These are phyloP conservation scores for Macrosiphum euphorbiae DNA, from an alignment of 2,888 invertebrate species.

Conservation along the genomic window DNA sequence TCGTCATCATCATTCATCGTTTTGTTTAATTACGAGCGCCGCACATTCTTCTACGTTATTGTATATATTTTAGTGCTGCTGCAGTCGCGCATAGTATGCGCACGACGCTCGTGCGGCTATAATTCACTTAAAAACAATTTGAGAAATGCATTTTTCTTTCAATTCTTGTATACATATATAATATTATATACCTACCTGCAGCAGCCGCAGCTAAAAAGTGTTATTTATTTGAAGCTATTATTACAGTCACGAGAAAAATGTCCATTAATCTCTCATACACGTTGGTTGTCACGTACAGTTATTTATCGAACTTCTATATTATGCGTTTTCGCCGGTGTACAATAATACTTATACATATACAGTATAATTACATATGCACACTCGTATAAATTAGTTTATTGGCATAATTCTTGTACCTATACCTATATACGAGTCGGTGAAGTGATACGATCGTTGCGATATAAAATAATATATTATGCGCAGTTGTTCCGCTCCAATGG, in stretches of 20 bases:
- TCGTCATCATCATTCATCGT: neutral
- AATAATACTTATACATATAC: neutral
- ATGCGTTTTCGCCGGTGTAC: neutral
- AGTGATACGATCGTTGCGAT: neutral
- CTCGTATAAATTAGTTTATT: neutral
- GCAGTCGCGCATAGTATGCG: neutral
- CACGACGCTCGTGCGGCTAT: conserved; percentile 15
- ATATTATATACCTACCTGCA: no score
- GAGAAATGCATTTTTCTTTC: conserved; percentile 22
- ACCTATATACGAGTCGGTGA: neutral
- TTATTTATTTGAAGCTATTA: neutral
- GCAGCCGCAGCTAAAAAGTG: neutral
- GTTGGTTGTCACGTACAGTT: neutral
- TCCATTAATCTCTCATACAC: neutral
- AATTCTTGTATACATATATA: neutral
- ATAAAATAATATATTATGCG: neutral
- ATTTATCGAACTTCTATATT: neutral
- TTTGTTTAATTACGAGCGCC: conserved; percentile 16
- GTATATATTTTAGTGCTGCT: neutral
- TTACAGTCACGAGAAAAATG: neutral
- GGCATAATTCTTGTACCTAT: neutral
- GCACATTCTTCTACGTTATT: neutral
- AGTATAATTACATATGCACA: neutral
- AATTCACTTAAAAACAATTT: conserved; percentile 35
- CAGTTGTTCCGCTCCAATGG: neutral